Evolutionary conservation across 1,140 invertebrate species (phyloP), one percentile per base, ranked within the genome.

Genomic region (Armadillidium nasatum): DNA sequence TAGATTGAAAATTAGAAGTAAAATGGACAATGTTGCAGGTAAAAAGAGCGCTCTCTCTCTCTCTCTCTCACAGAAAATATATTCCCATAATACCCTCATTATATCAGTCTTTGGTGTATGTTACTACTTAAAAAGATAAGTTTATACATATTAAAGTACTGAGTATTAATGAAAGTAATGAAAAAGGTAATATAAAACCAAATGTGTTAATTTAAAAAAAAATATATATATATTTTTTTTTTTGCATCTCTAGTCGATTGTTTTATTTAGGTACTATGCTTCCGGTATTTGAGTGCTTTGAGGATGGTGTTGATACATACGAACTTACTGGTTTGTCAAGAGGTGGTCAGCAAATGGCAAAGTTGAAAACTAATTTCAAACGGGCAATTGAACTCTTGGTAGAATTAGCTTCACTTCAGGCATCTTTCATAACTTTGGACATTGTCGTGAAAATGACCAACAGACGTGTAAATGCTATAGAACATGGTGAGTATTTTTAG

Each of bases 21-120:
- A 96, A 86, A 99, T 97, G 85, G 98, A 99, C 84, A 99, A 99
- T 87, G 97, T 99, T 68, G 98, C 98, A 83, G 97, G 93, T 93
- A 84, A 80, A 76, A 72, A 45, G 46, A 15, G 9, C 4, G 44
- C 44, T 33, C 15, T 66, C n/a, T n/a, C n/a, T n/a, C n/a, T n/a
- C n/a, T n/a, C n/a, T n/a, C n/a, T n/a, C n/a, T n/a, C n/a, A n/a
- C n/a, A n/a, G n/a, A n/a, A n/a, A n/a, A n/a, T n/a, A n/a, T n/a
- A n/a, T n/a, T n/a, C n/a, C n/a, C n/a, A n/a, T n/a, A n/a, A n/a
- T n/a, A n/a, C n/a, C n/a, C n/a, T n/a, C n/a, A n/a, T n/a, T n/a
- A n/a, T n/a, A n/a, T n/a, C n/a, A n/a, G n/a, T n/a, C n/a, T n/a
- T n/a, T n/a, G n/a, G n/a, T n/a, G n/a, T n/a, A n/a, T n/a, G n/a